Evolutionary conservation across 2,797 vertebrate genomes (phyloP), one percentile per base, ranked within the genome.

Genomic region (Coreius guichenoti): DNA sequence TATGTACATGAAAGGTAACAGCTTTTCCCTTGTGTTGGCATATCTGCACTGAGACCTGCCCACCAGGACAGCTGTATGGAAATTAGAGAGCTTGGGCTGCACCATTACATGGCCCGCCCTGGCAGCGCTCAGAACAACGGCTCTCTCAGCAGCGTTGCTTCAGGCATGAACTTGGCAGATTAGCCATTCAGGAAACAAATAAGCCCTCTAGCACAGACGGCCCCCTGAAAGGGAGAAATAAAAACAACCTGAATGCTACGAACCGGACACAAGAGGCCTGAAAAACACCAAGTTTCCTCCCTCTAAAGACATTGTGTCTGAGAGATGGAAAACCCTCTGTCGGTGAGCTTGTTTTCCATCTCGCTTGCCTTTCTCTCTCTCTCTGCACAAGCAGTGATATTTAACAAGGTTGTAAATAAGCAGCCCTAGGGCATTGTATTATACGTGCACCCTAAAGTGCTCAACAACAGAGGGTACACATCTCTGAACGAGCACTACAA

Each of bases 51-150:
- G 51, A 84, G 83, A 84, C 67, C 83, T 79, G 83, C 67, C 83
- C 75, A 79, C 65, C 29, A 79, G 65, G 84, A 86, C 98, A 99
- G 98, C 98, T 99, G 98, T 99, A 99, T 99, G 98, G 94, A 96
- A 99, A 99, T 99, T 96, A 97, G 97, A 90, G 88, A 88, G 96
- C 96, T 95, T 95, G 94, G 94, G 95, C 96, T 93, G 94, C 94
- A 93, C 88, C 94, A 94, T 96, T 95, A 95, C 95, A 95, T 94
- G 94, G 95, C 94, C 95, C 90, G 94, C 95, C 95, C 93, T 87
- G 91, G 91, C 95, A 96, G 92, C 89, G 89, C 79, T 88, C 14
- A 87, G 95, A 97, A 96, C 96, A 97, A 96, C 95, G 94, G 93
- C 87, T 94, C 95, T 96, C 95, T 97, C 96, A 95, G 92, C 92